These are phyloP conservation scores for Ophraella communa DNA, from an alignment of 2,888 invertebrate species.

Conservation along the genomic window DNA sequence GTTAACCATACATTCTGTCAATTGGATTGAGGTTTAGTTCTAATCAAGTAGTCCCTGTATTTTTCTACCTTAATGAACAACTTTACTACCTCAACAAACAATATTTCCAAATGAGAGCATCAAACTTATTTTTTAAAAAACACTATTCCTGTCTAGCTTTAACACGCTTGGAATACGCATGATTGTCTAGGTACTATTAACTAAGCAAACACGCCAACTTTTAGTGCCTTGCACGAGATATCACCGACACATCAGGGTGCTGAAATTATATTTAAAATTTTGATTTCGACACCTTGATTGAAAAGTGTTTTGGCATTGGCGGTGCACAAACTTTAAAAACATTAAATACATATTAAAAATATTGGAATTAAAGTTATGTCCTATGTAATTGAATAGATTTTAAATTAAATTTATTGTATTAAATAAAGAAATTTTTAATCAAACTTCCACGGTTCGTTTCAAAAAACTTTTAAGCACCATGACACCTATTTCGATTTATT, in stretches of 20 bases:
- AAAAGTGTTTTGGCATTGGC: background rate
- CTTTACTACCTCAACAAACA: too few species aligned
- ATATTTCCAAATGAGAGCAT: conserved; percentile 18
- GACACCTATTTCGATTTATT: too few species aligned
- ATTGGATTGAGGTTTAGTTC: too few species aligned
- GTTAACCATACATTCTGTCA: too few species aligned
- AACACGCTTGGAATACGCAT: conserved; percentile 44
- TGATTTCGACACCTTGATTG: background rate
- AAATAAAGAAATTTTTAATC: too few species aligned
- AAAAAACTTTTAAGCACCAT: too few species aligned
- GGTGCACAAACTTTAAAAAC: background rate
- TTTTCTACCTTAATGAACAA: too few species aligned
- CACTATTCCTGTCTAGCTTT: conserved; percentile 39
- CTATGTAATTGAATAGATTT: background rate
- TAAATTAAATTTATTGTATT: too few species aligned
- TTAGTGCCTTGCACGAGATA: conserved; percentile 22
- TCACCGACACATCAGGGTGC: conserved; percentile 26
- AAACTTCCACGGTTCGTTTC: too few species aligned
- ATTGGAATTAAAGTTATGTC: background rate
- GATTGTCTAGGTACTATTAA: conserved; percentile 42
- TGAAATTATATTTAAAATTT: conserved; percentile 4
- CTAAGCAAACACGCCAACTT: conserved; percentile 25
- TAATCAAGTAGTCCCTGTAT: too few species aligned
- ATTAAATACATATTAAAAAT: too few species aligned
- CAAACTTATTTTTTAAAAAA: conserved; percentile 20